Conservation (phyloP, 2,888 invertebrate genomes). For the Agrotis clavis region DNA sequence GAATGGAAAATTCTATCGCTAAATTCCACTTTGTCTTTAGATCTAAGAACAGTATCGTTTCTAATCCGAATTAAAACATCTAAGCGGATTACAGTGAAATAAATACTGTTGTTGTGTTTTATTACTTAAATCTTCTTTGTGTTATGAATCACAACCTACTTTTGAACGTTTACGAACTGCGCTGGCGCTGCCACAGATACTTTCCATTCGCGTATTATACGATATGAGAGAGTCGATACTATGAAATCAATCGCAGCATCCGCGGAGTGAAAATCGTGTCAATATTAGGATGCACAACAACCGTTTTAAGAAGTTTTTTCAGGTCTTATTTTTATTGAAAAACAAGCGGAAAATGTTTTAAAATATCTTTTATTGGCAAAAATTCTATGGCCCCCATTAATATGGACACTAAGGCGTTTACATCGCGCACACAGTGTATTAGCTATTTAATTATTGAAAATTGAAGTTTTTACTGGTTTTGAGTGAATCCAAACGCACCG, state of each 20-base stretch:
- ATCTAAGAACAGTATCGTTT: slow-evolving; percentile 11
- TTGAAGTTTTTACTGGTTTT: neutral
- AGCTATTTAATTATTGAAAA: neutral
- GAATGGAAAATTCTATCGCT: neutral
- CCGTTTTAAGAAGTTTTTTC: too few relatives aligned
- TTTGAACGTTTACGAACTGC: slow-evolving; percentile 29
- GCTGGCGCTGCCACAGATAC: neutral
- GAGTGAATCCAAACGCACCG: neutral
- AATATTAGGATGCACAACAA: too few relatives aligned
- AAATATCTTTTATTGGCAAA: too few relatives aligned
- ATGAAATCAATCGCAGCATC: too few relatives aligned
- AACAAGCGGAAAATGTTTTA: too few relatives aligned
- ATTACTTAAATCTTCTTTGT: neutral
- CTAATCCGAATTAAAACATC: slow-evolving; percentile 13
- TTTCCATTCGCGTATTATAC: too few relatives aligned
- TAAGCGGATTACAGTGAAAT: slow-evolving; percentile 15
- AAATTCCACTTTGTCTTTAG: slow-evolving; percentile 13
- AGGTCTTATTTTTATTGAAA: too few relatives aligned
- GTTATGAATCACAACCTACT: slow-evolving; percentile 35
- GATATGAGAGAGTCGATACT: too few relatives aligned
- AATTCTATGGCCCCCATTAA: too few relatives aligned
- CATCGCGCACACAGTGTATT: too few relatives aligned
- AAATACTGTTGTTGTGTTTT: slow-evolving; percentile 23
- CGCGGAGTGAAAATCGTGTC: too few relatives aligned
- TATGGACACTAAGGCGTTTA: too few relatives aligned